Base-by-base conservation (phyloP, 1,140 invertebrate genomes). In the Euwallacea similis region DNA sequence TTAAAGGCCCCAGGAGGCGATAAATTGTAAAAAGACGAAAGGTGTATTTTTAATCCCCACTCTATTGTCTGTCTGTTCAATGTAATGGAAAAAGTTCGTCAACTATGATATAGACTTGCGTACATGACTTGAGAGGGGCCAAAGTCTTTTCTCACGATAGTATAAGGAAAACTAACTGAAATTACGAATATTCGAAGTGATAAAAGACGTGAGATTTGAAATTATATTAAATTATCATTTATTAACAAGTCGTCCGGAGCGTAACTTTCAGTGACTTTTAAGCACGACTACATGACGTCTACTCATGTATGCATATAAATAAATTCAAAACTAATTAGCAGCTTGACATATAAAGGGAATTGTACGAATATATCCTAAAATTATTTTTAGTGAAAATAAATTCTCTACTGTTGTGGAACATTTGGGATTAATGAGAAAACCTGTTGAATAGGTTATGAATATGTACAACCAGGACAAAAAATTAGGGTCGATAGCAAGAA, bases 31-130 rank as follows among this genome's bases (percentile, higher is more conserved):
- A 73, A 73, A 63, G 58, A 73, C 74, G 71, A 72, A 75, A 76
- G 73, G 75, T 77, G 65, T 77, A 76, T 77, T 76, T 76, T 76
- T 76, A 72, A 76, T 69, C 67, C 59, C 65, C 44, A 21, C 70
- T 76, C 72, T 72, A 76, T 77, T 77, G 76, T 76, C 75, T 76
- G 75, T 77, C 71, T 76, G 76, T 76, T 77, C 73, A 72, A 66
- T 71, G 72, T 77, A 77, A 77, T 77, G 76, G 76, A 77, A 77
- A 77, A 77, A 77, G 75, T 77, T 77, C 73, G 73, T 75, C 75
- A 75, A 75, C 75, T 77, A 76, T 76, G 70, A 73, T 70, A 60
- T 70, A 74, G 73, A 76, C 74, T 76, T 76, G 76, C 75, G 21
- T 33, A 33, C 21, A 33, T 33, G 21, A 33, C 21, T 33, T 33